These are phyloP conservation scores for Clytia hemisphaerica DNA, from an alignment of 30 jellyfish, hydroid and myxozoan genomes.

Conservation along the genomic window DNA sequence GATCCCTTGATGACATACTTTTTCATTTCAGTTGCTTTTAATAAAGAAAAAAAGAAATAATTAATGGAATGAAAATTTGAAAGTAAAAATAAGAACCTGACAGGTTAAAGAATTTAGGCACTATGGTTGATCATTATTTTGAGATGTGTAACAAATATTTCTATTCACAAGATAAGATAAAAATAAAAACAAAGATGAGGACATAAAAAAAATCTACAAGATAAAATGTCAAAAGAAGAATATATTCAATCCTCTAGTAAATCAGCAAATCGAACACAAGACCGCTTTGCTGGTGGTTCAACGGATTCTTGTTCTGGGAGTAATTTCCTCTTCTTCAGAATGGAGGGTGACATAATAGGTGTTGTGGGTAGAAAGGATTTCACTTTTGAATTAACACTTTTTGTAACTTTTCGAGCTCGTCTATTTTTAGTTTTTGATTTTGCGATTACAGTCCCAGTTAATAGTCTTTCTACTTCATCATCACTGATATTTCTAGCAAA, in stretches of 20 bases:
- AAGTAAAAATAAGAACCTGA: too few relatives aligned
- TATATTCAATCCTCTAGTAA: too few relatives aligned
- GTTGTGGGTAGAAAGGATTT: background rate
- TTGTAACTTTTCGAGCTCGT: background rate
- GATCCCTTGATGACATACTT: too few relatives aligned
- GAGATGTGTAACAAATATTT: too few relatives aligned
- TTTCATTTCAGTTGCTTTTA: background rate
- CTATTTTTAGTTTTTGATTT: background rate
- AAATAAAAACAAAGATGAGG: too few relatives aligned
- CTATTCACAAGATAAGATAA: too few relatives aligned
- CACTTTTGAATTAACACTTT: background rate
- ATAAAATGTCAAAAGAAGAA: too few relatives aligned
- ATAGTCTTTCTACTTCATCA: background rate
- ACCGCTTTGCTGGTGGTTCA: too few relatives aligned
- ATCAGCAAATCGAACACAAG: too few relatives aligned
- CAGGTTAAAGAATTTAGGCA: too few relatives aligned
- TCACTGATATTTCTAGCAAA: constrained; percentile 19
- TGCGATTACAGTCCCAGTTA: background rate
- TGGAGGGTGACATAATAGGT: background rate
- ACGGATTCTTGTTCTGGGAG: background rate
- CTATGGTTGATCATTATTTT: too few relatives aligned
- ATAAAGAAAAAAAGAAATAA: background rate
- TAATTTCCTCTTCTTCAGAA: background rate
- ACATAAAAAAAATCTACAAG: too few relatives aligned
- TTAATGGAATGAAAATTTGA: background rate